These are phyloP conservation scores for Spea bombifrons DNA, from an alignment of 2,113 vertebrate species.

Conservation along the genomic window DNA sequence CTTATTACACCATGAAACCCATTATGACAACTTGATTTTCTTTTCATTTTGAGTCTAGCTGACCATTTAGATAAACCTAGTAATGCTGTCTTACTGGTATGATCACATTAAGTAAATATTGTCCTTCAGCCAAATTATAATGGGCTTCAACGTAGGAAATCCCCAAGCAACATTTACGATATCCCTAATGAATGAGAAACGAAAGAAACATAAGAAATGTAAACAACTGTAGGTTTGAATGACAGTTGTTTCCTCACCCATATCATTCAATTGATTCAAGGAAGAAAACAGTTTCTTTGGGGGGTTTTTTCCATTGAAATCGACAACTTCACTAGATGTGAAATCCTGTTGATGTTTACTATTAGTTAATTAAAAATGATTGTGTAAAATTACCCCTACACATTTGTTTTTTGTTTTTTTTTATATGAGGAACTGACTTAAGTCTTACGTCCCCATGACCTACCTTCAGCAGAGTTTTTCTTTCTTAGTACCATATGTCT, in stretches of 20 bases:
- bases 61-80: neutral
- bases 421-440: too few species aligned
- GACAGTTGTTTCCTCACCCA: neutral
- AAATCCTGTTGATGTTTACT: too few species aligned
- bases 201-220: neutral
- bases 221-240: neutral
- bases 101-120: conserved; percentile 2
- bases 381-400: too few species aligned
- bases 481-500: too few species aligned
- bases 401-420: too few species aligned
- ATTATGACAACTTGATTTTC: neutral
- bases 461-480: too few species aligned
- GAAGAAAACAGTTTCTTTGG: neutral
- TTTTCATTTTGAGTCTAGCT: neutral
- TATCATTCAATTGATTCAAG: neutral
- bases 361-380: too few species aligned
- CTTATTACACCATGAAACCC: neutral
- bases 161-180: neutral
- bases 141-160: neutral
- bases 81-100: neutral
- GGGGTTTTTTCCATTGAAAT: neutral
- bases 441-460: too few species aligned
- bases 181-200: neutral
- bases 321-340: neutral
- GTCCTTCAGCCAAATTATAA: neutral